Conservation (phyloP, 2,797 vertebrate species). For the Sarcophilus harrisii region DNA sequence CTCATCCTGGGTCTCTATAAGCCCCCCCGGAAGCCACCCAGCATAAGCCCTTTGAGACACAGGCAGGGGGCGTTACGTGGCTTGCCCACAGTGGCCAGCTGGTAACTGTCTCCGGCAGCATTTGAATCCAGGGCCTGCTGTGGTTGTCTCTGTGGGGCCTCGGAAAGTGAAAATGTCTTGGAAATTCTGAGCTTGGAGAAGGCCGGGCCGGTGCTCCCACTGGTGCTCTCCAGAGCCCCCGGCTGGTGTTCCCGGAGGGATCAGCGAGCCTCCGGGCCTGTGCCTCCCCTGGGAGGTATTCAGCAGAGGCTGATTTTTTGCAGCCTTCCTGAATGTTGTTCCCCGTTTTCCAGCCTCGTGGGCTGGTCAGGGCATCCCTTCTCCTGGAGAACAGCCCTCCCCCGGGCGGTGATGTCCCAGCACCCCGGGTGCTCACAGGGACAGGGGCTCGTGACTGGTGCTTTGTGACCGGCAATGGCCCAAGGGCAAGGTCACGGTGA, state of each 20-base stretch:
- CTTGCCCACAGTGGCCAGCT: background rate
- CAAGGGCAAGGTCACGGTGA: background rate
- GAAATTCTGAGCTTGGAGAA: no score
- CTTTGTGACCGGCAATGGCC: no score
- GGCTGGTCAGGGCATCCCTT: no score
- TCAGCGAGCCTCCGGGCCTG: no score
- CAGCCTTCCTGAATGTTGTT: background rate
- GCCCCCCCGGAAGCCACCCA: background rate
- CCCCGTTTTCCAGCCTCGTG: background rate
- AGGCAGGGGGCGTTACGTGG: background rate
- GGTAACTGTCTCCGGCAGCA: background rate
- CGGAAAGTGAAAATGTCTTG: background rate
- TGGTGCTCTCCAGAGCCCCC: no score
- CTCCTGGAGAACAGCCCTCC: no score
- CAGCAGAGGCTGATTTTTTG: background rate
- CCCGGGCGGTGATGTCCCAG: no score
- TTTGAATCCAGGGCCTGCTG: slow-evolving; percentile 5
- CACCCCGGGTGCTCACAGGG: no score
- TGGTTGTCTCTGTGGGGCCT: background rate
- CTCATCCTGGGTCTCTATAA: background rate
- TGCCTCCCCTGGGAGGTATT: background rate
- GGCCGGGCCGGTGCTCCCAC: background rate
- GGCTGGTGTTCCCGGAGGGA: no score
- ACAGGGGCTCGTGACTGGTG: no score
- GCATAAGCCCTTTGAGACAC: background rate